Evolutionary conservation across 2,888 invertebrate genomes (phyloP).

Genomic region (Harpagoxenus sublaevis): DNA sequence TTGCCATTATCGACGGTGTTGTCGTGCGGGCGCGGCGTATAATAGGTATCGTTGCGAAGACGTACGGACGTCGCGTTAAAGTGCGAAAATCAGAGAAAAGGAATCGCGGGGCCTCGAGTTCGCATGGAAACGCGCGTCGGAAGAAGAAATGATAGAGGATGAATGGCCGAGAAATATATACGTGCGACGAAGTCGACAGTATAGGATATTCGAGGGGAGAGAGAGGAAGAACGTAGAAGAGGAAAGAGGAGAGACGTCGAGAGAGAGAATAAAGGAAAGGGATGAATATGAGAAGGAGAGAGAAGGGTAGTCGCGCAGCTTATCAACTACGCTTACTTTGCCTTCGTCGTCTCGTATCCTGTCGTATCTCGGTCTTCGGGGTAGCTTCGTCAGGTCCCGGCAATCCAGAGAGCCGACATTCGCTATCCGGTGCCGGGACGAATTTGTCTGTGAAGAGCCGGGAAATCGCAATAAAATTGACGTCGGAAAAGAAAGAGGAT

Average conservation of each 20-base stretch:
- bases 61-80: slow-evolving; percentile 72
- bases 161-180: slow-evolving; percentile 20
- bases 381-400: slow-evolving; percentile 48
- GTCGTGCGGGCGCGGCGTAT: slow-evolving; percentile 59
- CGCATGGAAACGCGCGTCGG: slow-evolving; percentile 61
- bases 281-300: not conserved
- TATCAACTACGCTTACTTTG: slow-evolving; percentile 68
- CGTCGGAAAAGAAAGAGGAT: slow-evolving; percentile 69
- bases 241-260: not conserved
- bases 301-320: slow-evolving; percentile 21
- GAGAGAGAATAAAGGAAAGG: not conserved
- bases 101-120: slow-evolving; percentile 58
- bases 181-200: not conserved
- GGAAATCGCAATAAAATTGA: slow-evolving; percentile 78
- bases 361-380: slow-evolving; percentile 54
- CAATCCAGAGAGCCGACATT: slow-evolving; percentile 65
- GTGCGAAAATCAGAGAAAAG: slow-evolving; percentile 70
- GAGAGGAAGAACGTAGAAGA: not conserved
- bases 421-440: slow-evolving; percentile 47
- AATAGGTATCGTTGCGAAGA: slow-evolving; percentile 68
- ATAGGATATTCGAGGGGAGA: not conserved
- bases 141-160: slow-evolving; percentile 22
- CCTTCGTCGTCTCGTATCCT: slow-evolving; percentile 47
- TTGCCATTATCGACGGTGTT: slow-evolving; percentile 64
- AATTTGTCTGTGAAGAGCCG: slow-evolving; percentile 48